Evolutionary conservation across 37 sponge, comb jelly and placozoan genomes (phyloP), one percentile per base, ranked within the genome.

Genomic region (Bolinopsis microptera): DNA sequence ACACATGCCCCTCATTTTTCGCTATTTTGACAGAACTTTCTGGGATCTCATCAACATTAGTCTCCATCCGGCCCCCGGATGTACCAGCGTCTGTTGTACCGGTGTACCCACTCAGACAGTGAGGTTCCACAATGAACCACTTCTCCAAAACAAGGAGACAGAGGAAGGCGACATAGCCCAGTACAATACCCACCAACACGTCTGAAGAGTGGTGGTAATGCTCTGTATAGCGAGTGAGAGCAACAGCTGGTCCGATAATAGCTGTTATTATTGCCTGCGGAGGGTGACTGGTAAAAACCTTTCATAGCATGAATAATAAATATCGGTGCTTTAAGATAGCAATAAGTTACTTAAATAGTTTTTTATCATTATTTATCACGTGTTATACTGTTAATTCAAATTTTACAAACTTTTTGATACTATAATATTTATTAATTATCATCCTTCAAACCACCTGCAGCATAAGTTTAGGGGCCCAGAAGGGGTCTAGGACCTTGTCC

Each of bases 221-320:
- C 35, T 80, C 83, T 22, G 83, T 80, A 38, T 80, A 80, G 8
- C 83, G 83, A 13, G 83, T 80, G 3, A 80, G 83, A 8, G 83
- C 83, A 22, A 80, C 27, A 30, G 38, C 83, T 35, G 83, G 83
- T 32, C 83, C 83, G 3, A 80, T 38, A 27, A 80, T 35, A 13
- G 35, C 9, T 23, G 38, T 32, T 1, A 80, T 8, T 8, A 80
- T 27, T 35, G 38, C 83, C 83, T 80, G 83, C n/a, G n/a, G n/a
- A n/a, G n/a, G n/a, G n/a, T n/a, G 18, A 67, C 18, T 67, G 13
- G 68, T 67, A 67, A 67, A 67, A 67, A 67, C 13, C 68, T 22
- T 22, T 67, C 18, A 67, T 67, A 67, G 13, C 18, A 18, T 22
- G 13, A 18, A 67, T 67, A 67, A n/a, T n/a, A n/a, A n/a, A n/a